Evolutionary conservation across 2,888 invertebrate genomes (phyloP).

Genomic region (Oegoconia quadripuncta): DNA sequence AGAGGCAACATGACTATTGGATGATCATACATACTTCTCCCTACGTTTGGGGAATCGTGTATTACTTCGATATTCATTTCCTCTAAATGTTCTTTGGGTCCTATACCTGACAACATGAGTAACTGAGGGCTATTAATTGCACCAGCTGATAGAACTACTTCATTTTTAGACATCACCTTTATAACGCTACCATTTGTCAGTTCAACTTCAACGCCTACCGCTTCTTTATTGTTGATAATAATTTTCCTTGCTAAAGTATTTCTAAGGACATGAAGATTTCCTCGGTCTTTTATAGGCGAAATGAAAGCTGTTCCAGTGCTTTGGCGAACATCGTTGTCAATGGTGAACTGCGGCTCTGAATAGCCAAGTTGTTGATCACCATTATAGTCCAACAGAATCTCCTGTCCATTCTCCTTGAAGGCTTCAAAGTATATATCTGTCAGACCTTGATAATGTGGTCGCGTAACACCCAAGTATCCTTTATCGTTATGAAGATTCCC

Average conservation of each 20-base stretch:
- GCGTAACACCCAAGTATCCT: slow-evolving; percentile 24
- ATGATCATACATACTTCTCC: slow-evolving; percentile 46
- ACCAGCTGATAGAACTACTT: slow-evolving; percentile 51
- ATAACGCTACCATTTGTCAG: slow-evolving; percentile 24
- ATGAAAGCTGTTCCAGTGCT: slow-evolving; percentile 38
- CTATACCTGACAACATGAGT: slow-evolving; percentile 49
- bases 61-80: slow-evolving; percentile 30
- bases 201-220: slow-evolving; percentile 39
- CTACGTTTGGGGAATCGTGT: slow-evolving; percentile 37
- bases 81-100: slow-evolving; percentile 35
- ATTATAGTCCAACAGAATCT: slow-evolving; percentile 35
- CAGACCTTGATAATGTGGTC: slow-evolving; percentile 30
- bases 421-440: slow-evolving; percentile 29
- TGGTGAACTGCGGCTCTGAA: slow-evolving; percentile 29
- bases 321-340: slow-evolving; percentile 34
- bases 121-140: slow-evolving; percentile 43
- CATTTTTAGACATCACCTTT: slow-evolving; percentile 32
- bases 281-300: slow-evolving; percentile 28
- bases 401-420: slow-evolving; percentile 38
- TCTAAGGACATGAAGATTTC: slow-evolving; percentile 40
- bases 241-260: slow-evolving; percentile 39
- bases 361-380: slow-evolving; percentile 38
- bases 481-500: slow-evolving; percentile 29
- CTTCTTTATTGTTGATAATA: slow-evolving; percentile 31
- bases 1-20: slow-evolving; percentile 32